Conservation (phyloP, 2,888 invertebrate species). For the Harpalus rubripes region DNA sequence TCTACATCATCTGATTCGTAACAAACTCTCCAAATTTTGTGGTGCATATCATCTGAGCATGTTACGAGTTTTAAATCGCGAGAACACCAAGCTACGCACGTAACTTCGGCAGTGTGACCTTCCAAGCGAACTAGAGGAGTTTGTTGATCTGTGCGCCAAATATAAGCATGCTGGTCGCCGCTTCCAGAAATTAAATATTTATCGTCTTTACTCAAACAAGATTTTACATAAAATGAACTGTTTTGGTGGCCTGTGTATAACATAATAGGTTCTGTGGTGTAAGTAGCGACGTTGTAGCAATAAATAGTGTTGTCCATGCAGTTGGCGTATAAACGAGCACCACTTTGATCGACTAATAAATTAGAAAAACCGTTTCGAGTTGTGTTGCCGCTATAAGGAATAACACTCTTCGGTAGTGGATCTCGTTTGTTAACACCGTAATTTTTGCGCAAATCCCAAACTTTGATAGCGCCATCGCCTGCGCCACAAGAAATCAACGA, state of each 20-base stretch:
- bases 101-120: constrained; percentile 92
- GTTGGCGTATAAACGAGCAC: constrained; percentile 88
- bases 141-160: constrained; percentile 87
- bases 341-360: constrained; percentile 85
- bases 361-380: constrained; percentile 88
- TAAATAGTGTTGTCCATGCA: constrained; percentile 93
- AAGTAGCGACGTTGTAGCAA: constrained; percentile 88
- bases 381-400: constrained; percentile 87
- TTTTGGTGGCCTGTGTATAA: constrained; percentile 87
- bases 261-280: constrained; percentile 83
- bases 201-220: constrained; percentile 89
- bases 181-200: constrained; percentile 93
- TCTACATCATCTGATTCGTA: constrained; percentile 77
- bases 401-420: constrained; percentile 85
- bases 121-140: constrained; percentile 84
- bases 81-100: constrained; percentile 90
- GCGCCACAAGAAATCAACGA: constrained; percentile 92
- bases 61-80: constrained; percentile 85
- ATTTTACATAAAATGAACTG: constrained; percentile 91
- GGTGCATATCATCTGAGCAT: constrained; percentile 90
- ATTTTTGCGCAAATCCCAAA: constrained; percentile 91
- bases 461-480: constrained; percentile 87
- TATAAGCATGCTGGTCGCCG: constrained; percentile 90
- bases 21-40: constrained; percentile 87
- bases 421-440: constrained; percentile 85